A percentile compares a stretch with the other conserved stretches of the same genome.
Conservation (phyloP, 2,113 vertebrate species). For the Cepphus grylle region DNA sequence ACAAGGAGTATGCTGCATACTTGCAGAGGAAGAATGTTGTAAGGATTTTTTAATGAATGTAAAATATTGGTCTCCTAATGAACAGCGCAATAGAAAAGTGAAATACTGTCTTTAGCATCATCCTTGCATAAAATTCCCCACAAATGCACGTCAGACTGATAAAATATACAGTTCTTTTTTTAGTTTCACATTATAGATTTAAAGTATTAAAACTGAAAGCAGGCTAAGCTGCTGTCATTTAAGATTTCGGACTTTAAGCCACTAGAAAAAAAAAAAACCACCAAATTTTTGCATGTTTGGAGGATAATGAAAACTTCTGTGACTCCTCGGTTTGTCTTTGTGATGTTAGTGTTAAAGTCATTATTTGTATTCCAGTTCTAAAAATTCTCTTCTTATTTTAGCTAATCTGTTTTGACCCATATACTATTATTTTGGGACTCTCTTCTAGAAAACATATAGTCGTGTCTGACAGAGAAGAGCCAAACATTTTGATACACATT, state of each 20-base stretch:
- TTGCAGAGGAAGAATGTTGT: background rate
- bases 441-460: background rate
- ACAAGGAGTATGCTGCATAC: background rate
- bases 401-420: background rate
- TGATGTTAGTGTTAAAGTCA: background rate
- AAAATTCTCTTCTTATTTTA: slow-evolving; percentile 9
- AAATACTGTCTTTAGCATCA: background rate
- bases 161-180: background rate
- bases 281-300: background rate
- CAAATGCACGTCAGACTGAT: background rate
- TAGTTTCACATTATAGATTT: slow-evolving; percentile 14
- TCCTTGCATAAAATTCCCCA: background rate
- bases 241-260: slow-evolving; percentile 31
- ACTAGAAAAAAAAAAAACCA: background rate
- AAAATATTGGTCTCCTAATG: background rate
- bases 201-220: slow-evolving; percentile 45
- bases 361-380: slow-evolving; percentile 5
- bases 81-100: background rate
- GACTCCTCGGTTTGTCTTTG: background rate
- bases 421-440: background rate
- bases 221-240: slow-evolving; percentile 62
- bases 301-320: slow-evolving; percentile 3
- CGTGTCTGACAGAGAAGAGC: background rate
- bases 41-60: background rate
- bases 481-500: background rate